Base-by-base conservation (phyloP, 53 echinoderm and acorn worm genomes). In the Apostichopus leukothele region DNA sequence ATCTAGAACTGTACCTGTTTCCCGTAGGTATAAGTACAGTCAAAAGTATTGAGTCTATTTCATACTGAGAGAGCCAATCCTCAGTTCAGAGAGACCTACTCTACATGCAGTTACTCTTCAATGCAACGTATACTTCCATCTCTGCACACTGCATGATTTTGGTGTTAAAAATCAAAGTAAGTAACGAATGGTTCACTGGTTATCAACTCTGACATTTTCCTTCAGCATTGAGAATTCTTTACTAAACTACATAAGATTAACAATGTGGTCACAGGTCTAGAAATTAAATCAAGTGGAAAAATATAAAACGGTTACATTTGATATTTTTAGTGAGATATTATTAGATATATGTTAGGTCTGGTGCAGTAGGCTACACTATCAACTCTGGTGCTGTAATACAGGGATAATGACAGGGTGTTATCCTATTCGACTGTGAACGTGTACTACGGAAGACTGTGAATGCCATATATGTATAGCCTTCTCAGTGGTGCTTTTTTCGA, bases 151-250 rank as follows among this genome's bases (percentile, higher is more conserved):
- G 16, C 18, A 71, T 13, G 71, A 71, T 19, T 16, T 18, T 19
- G 20, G 21, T 18, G 18, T 71, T 6, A 13, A 71, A 71, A 71
- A 71, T 71, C 71, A 71, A 16, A 71, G 20, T 68, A 16, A 68
- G 18, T 71, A n/a, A 71, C 4, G 71, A n/a, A 71, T 71, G 71
- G 6, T n/a, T 71, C 20, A 18, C 18, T 18, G 5, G 14, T 0
- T 68, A 0, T 68, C 68, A 68, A 68, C 68, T 68, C 68, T 68
- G 68, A 68, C 68, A 68, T 68, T 68, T 68, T 68, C 67, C 16
- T 68, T 68, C 14, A 20, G 68, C 68, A 68, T 18, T n/a, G 71
- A 57, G 57, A 57, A 57, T 57, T 57, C 8, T 10, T 57, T 57
- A 57, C 7, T 57, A 57, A 57, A 57, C 57, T 9, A 4, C 57